Evolutionary conservation across 2,113 vertebrate species (phyloP).

Genomic region (Lanius ludovicianus): DNA sequence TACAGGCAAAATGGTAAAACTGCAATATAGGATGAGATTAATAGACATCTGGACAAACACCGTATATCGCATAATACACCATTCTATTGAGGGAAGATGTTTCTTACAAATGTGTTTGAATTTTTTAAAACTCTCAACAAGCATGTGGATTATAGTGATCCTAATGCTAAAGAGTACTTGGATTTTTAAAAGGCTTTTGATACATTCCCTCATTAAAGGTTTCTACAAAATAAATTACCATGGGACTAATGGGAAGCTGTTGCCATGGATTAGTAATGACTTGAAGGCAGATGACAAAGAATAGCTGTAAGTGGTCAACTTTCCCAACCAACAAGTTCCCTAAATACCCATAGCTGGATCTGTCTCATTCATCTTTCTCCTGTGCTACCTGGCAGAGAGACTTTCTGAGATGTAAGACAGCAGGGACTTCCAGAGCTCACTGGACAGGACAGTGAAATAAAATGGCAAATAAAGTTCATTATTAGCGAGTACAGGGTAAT

Average conservation of each 20-base stretch:
- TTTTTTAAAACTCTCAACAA: neutral
- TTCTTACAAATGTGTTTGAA: neutral
- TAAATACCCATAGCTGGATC: neutral
- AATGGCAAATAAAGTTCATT: neutral
- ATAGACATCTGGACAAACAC: neutral
- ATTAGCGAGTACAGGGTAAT: neutral
- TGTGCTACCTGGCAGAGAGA: neutral
- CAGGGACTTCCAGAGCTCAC: neutral
- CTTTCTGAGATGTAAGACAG: neutral
- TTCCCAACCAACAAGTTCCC: neutral
- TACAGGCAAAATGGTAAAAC: neutral
- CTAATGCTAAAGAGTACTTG: neutral
- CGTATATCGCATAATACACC: neutral
- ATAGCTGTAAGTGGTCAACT: neutral
- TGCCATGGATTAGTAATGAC: neutral
- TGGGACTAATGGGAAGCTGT: neutral
- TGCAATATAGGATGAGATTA: neutral
- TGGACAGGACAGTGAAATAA: neutral
- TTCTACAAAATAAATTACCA: slow-evolving; percentile 9
- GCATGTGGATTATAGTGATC: neutral
- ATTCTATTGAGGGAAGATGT: neutral
- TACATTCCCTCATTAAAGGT: neutral
- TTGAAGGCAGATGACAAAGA: neutral
- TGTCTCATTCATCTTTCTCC: neutral
- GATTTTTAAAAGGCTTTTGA: slow-evolving; percentile 8